Evolutionary conservation across 2,113 vertebrate species (phyloP).

Genomic region (Anolis sagrei): DNA sequence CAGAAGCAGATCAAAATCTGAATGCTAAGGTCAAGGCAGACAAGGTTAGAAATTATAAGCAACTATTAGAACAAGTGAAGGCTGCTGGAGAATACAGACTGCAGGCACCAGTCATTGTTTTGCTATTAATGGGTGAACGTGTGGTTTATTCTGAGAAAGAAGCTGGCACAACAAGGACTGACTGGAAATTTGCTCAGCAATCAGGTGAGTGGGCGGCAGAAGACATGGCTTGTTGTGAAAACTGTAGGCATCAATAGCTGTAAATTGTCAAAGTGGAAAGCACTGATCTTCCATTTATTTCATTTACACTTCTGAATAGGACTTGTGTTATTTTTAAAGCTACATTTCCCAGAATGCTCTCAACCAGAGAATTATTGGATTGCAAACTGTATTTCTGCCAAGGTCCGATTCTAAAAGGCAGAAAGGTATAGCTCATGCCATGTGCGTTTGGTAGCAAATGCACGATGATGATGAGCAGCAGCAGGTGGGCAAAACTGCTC

Average conservation of each 20-base stretch:
- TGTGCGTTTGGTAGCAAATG: background rate
- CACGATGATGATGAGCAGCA: background rate
- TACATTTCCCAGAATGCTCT: background rate
- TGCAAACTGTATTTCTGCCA: background rate
- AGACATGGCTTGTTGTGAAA: constrained; percentile 32
- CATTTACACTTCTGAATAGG: background rate
- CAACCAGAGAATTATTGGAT: background rate
- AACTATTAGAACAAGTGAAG: background rate
- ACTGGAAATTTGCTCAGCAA: constrained; percentile 17
- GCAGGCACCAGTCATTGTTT: constrained; percentile 1
- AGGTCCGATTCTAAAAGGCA: background rate
- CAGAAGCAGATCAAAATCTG: background rate
- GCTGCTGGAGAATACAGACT: accelerated
- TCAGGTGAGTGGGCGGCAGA: constrained; percentile 7
- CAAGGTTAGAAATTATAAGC: background rate
- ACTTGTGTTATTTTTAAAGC: background rate
- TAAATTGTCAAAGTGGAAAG: too few relatives aligned
- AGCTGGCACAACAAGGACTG: background rate
- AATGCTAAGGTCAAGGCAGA: background rate
- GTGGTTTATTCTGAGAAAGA: background rate
- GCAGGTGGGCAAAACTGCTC: background rate
- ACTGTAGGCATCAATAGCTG: background rate
- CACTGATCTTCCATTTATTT: background rate
- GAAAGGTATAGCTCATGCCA: background rate
- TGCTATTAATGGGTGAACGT: background rate